These are phyloP conservation scores for Anguilla anguilla DNA, from an alignment of 2,797 vertebrate species.

Conservation along the genomic window DNA sequence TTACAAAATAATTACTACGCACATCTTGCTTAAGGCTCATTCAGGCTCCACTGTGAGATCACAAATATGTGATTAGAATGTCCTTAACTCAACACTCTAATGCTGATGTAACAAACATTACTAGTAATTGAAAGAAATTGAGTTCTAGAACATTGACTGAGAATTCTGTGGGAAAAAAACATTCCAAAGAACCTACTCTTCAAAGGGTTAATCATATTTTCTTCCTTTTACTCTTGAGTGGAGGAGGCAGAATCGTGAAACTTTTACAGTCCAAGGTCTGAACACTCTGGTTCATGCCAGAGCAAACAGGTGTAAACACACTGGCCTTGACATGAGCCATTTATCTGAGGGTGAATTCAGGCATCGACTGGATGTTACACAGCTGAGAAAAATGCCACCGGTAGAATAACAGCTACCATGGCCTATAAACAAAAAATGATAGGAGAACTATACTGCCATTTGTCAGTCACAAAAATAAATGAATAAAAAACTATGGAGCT, in stretches of 20 bases:
- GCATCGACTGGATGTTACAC: background rate
- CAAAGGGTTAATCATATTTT: background rate
- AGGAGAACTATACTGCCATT: background rate
- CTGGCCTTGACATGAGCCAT: conserved; percentile 1
- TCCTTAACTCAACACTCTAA: background rate
- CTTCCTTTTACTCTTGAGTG: background rate
- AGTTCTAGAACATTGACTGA: background rate
- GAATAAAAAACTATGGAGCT: background rate
- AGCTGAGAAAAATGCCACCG: background rate
- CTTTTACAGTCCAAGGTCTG: conserved; percentile 11
- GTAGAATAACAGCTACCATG: background rate
- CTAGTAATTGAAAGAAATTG: background rate
- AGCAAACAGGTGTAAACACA: background rate
- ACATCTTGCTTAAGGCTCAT: background rate
- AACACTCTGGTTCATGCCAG: background rate
- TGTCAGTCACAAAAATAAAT: background rate
- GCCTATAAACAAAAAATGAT: background rate
- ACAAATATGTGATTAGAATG: background rate
- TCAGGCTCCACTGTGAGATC: background rate
- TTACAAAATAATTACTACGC: background rate
- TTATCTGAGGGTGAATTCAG: background rate
- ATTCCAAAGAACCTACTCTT: background rate
- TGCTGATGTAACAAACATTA: background rate
- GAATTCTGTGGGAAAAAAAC: background rate
- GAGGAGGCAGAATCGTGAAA: background rate